Base-by-base conservation (phyloP, 30 jellyfish, hydroid and myxozoan genomes). In the Aurelia sp. region DNA sequence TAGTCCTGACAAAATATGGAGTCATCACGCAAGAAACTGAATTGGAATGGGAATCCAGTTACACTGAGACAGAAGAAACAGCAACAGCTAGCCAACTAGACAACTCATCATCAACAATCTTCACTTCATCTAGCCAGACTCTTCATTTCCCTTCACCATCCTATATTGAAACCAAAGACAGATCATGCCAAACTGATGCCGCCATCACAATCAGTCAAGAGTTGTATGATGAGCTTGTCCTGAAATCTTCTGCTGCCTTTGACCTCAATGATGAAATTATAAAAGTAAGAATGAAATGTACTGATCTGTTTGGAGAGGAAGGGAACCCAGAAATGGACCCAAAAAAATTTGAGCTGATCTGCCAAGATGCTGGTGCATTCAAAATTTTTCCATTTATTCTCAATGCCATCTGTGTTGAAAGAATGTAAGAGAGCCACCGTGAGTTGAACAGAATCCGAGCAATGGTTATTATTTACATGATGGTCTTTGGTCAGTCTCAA, bases 251-350 rank as follows among this genome's bases (percentile, higher is more conserved):
- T 13, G 31, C 71, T 58, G 73, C 86, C n/a, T 74, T 74, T 58
- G 48, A 74, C 68, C 74, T 74, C 5, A 9, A 74, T 15, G 71
- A 53, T 13, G 74, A 74, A 58, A 53, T 74, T 16, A 53, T 21
- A n/a, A 74, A 57, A 74, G 86, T 74, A 7, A 9, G 71, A 58
- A 50, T 20, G 59, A 74, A 58, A 74, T 74, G 86, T 74, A 48
- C 59, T 51, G 74, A 58, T 18, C 86, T 74, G 22, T 74, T 48
- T 74, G 86, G 74, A 74, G 86, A 74, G 23, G 86, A 74, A 31
- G 86, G 86, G 37, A 74, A 30, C 59, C 86, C 86, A 30, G 86
- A 74, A 74, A 74, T 74, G 86, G 86, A 74, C 68, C 86, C 86
- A 35, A 50, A 51, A 13, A 74, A 74, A 30, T 50, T 74, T 74